phyloP scores from a whole-genome alignment of 37 sponge, comb jelly and placozoan genomes.

The Spongilla lacustris region DNA sequence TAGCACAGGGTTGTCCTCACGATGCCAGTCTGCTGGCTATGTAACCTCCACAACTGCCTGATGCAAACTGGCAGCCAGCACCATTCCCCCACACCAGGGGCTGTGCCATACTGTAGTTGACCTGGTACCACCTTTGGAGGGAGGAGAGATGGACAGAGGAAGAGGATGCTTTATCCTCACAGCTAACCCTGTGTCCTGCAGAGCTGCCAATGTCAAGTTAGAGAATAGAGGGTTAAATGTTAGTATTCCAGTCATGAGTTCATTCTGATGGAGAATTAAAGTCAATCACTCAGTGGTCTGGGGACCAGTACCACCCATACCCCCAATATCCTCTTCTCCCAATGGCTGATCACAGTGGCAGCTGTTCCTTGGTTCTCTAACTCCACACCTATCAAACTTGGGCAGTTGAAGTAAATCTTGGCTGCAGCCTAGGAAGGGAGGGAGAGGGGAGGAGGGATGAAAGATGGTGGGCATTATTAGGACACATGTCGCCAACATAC shows the following conservation, averaged over 20 bases:
- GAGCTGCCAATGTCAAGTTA: constrained; percentile 58
- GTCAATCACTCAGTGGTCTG: not conserved
- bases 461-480: not conserved
- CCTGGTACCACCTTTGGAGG: constrained; percentile 65
- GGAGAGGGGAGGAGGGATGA: not conserved
- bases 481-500: constrained; percentile 13
- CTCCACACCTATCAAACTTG: constrained; percentile 68
- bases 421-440: constrained; percentile 36
- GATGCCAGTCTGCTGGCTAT: constrained; percentile 9
- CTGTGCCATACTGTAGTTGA: constrained; percentile 61
- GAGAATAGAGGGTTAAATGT: constrained; percentile 78
- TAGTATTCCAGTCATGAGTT: constrained; percentile 82
- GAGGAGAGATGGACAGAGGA: not conserved
- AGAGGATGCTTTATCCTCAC: not conserved
- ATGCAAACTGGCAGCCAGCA: constrained; percentile 61
- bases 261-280: constrained; percentile 62
- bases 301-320: constrained; percentile 19
- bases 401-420: constrained; percentile 68
- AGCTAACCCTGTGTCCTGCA: constrained; percentile 81
- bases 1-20: not conserved
- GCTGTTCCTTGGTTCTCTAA: constrained; percentile 87
- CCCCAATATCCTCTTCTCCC: constrained; percentile 82
- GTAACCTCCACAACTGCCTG: constrained; percentile 49
- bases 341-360: constrained; percentile 70
- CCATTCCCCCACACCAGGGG: constrained; percentile 54